These are phyloP conservation scores for Blastobasis adustella DNA, from an alignment of 2,888 invertebrate species.

Conservation along the genomic window DNA sequence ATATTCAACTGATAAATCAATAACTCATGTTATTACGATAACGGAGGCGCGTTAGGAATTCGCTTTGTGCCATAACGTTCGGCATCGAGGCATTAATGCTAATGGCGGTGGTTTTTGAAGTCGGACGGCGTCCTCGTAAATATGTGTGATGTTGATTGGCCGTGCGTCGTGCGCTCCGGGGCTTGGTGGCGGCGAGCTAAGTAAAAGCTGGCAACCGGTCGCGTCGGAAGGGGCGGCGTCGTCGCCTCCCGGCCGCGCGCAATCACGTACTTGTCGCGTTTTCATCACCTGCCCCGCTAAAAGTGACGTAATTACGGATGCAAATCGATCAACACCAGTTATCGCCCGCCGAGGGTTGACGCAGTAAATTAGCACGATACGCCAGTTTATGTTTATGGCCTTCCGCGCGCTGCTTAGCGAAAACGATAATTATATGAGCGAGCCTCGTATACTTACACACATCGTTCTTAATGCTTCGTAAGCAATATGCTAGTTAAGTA, in stretches of 20 bases:
- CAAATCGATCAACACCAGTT: constrained; percentile 71
- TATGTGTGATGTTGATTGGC: constrained; percentile 4
- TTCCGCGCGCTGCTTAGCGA: constrained; percentile 55
- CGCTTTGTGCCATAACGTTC: constrained; percentile 3
- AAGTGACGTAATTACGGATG: constrained; percentile 73
- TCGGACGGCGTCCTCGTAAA: neutral
- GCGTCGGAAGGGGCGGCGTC: constrained; percentile 56
- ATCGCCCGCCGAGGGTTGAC: constrained; percentile 64
- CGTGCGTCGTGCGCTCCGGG: neutral
- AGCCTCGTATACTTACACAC: neutral
- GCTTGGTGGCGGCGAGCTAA: constrained; percentile 18
- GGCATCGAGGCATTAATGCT: neutral
- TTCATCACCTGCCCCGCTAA: constrained; percentile 69
- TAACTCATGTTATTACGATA: constrained; percentile 50
- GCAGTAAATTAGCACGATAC: constrained; percentile 67
- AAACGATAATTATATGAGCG: constrained; percentile 46
- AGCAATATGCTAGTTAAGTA: neutral
- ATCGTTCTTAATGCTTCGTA: neutral
- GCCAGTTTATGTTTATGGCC: constrained; percentile 62
- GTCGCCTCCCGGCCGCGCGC: constrained; percentile 34
- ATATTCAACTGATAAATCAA: constrained; percentile 64
- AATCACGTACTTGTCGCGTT: constrained; percentile 70
- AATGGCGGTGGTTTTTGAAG: neutral
- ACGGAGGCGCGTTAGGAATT: constrained; percentile 24
- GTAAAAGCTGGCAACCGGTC: constrained; percentile 58